phyloP scores from a whole-genome alignment of 2,888 invertebrate genomes.

The Tinea pellionella region DNA sequence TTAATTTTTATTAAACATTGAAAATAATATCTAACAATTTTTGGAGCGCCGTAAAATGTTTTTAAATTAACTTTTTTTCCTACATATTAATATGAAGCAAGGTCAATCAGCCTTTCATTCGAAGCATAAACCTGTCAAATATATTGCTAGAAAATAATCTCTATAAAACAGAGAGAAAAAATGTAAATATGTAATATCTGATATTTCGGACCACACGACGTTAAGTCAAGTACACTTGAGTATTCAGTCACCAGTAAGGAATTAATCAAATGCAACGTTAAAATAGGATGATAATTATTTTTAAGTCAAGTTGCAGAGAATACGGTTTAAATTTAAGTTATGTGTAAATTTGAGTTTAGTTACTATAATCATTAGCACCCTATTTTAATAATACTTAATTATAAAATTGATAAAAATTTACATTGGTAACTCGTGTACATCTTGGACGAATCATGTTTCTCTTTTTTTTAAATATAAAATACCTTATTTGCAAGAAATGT shows the following conservation, averaged over 20 bases:
- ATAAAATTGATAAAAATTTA: not conserved
- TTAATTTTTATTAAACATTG: slow-evolving; percentile 26
- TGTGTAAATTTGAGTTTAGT: not conserved
- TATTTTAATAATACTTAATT: not conserved
- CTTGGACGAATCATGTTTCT: not conserved
- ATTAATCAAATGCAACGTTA: not conserved
- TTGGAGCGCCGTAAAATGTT: not conserved
- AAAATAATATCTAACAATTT: not conserved
- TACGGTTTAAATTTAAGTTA: not conserved
- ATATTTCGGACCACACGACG: not conserved
- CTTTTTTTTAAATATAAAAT: not conserved
- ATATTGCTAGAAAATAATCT: slow-evolving; percentile 9
- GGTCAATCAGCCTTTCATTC: slow-evolving; percentile 15
- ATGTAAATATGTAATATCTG: not conserved
- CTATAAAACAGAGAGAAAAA: slow-evolving; percentile 3
- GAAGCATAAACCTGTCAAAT: slow-evolving; percentile 20
- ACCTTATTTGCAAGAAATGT: not conserved
- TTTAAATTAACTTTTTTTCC: slow-evolving; percentile 1
- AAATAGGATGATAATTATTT: not conserved
- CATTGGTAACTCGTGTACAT: not conserved
- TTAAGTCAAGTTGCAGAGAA: not conserved
- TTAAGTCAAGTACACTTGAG: not conserved
- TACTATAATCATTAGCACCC: not conserved
- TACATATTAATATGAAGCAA: not conserved
- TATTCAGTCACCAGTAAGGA: too few species aligned